A percentile compares a stretch with the other conserved stretches of the same genome.
These are phyloP conservation scores for Capricornis sumatraensis DNA, from an alignment of 2,113 vertebrate species.

Conservation along the genomic window DNA sequence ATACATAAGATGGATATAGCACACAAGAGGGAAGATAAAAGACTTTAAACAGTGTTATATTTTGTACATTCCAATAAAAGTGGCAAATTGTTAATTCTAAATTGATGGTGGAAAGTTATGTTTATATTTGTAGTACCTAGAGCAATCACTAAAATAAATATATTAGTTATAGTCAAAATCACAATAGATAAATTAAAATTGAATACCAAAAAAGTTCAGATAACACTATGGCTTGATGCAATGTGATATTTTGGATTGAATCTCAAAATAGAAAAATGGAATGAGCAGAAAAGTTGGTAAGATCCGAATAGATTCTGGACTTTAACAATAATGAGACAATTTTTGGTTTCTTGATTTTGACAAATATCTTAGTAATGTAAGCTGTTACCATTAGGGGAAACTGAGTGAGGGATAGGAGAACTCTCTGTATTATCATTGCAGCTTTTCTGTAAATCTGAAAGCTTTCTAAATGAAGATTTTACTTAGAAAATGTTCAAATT, in stretches of 20 bases:
- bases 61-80: not conserved
- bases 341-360: conserved; percentile 22
- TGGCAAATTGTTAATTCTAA: conserved; percentile 1
- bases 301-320: not conserved
- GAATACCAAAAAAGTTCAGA: not conserved
- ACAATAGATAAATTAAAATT: not conserved
- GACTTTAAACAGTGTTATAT: not conserved
- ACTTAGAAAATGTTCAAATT: not conserved
- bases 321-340: not conserved
- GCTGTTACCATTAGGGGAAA: not conserved
- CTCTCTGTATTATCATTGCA: not conserved
- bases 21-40: not conserved
- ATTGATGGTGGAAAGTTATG: not conserved
- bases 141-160: conserved; percentile 8
- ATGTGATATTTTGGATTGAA: not conserved
- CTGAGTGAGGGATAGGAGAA: not conserved
- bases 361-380: not conserved
- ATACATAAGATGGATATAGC: not conserved
- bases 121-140: not conserved
- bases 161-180: not conserved
- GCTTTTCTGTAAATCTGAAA: not conserved
- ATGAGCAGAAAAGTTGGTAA: not conserved
- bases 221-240: not conserved
- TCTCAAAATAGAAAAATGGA: not conserved
- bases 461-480: not conserved